Evolutionary conservation across 2,797 vertebrate genomes (phyloP), one percentile per base, ranked within the genome.

Genomic region (Pristis pectinata): DNA sequence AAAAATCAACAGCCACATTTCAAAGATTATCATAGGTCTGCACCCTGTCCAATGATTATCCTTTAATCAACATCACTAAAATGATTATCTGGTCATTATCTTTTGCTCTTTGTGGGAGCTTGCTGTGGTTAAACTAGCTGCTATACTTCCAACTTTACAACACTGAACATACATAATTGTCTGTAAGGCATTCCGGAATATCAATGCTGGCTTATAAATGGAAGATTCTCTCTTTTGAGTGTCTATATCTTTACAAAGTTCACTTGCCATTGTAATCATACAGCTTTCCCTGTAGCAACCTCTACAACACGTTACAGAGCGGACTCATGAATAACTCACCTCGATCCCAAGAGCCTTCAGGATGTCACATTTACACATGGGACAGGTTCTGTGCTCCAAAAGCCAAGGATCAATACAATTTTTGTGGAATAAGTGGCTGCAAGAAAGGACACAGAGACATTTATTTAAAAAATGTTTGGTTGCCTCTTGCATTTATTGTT

Each of bases 341-440:
- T 98, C 98, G 27, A 98, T 96, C 80, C 98, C 98, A 95, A 99
- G 95, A 95, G 97, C 97, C 95, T 98, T 98, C 95, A 99, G 97
- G 96, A 99, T 99, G 97, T 99, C 98, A 95, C 98, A 98, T 96
- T 99, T 99, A 95, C 99, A 99, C 98, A 99, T 99, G 15, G 99
- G 99, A 95, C 99, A 99, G 17, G 98, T 99, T 95, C 98, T 97
- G 30, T 97, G 98, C 89, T 99, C 98, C 96, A 99, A 97, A 95
- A 99, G 97, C 99, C 99, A 99, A 1, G 98, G 99, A 95, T 99
- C 98, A 94, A 99, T 98, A 95, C 98, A 99, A 95, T 95, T 95
- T 96, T 99, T 98, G 96, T 99, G 99, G 96, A 99, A 99, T 95
- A 99, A 97, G 95, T 99, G 99, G 94, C 98, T 98, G 95, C 91